These are phyloP conservation scores for Scolopax mira DNA, from an alignment of 2,113 vertebrate species.

Conservation along the genomic window DNA sequence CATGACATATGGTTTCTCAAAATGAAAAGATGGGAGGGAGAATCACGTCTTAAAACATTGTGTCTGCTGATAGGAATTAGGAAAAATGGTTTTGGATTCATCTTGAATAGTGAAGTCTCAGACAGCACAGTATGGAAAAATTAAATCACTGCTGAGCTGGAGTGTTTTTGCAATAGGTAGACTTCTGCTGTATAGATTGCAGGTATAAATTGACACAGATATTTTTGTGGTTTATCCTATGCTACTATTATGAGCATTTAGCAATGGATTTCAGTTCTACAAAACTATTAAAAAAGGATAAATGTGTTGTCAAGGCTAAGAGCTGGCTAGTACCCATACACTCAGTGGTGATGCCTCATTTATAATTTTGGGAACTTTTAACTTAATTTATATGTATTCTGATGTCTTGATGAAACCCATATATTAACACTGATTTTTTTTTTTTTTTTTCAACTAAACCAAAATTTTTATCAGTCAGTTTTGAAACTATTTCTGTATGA, in stretches of 20 bases:
- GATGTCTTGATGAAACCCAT: neutral
- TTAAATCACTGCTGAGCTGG: neutral
- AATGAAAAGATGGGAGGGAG: neutral
- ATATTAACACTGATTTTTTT: neutral
- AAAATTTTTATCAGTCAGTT: neutral
- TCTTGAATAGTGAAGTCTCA: neutral
- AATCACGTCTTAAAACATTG: neutral
- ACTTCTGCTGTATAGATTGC: neutral
- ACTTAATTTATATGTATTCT: neutral
- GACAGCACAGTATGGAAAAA: neutral
- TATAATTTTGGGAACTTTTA: neutral
- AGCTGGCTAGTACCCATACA: neutral
- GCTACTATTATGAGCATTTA: neutral
- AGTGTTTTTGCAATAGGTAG: neutral
- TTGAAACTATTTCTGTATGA: neutral
- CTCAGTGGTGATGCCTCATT: neutral
- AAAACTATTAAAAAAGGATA: neutral
- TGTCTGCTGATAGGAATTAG: neutral
- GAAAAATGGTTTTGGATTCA: neutral
- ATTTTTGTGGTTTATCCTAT: neutral
- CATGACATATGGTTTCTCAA: neutral
- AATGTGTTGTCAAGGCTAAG: neutral
- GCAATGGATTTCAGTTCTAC: neutral
- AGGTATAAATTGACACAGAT: neutral
- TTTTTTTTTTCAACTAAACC: neutral